phyloP scores from a whole-genome alignment of 2,113 vertebrate species.

The Synchiropus splendidus region DNA sequence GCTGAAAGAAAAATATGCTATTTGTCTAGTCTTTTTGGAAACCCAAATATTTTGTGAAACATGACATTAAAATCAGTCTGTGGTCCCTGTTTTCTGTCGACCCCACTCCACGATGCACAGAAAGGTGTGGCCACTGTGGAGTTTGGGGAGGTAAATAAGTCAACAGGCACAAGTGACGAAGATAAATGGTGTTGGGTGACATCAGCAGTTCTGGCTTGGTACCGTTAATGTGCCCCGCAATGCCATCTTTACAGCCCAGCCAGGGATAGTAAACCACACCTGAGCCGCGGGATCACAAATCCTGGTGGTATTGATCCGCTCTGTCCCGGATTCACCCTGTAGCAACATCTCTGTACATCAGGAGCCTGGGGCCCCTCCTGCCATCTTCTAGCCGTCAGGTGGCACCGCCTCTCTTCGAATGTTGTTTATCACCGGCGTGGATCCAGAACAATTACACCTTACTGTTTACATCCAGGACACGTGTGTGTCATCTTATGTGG shows the following conservation, averaged over 20 bases:
- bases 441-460: too few species aligned
- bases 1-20: too few species aligned
- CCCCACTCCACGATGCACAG: constrained; percentile 13
- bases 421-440: too few species aligned
- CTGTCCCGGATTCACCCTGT: constrained; percentile 19
- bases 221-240: constrained; percentile 12
- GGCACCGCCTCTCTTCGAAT: too few species aligned
- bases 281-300: constrained; percentile 27
- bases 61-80: too few species aligned
- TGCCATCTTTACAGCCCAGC: constrained; percentile 19
- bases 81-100: too few species aligned
- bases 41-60: too few species aligned
- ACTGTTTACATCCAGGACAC: too few species aligned
- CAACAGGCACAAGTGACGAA: constrained; percentile 24
- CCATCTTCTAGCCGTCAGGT: too few species aligned
- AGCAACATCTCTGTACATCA: too few species aligned
- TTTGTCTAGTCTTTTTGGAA: too few species aligned
- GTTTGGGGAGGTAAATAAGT: constrained; percentile 7
- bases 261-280: constrained; percentile 28
- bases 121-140: constrained; percentile 13
- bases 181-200: constrained; percentile 16
- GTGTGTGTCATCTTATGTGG: neutral
- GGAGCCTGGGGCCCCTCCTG: too few species aligned
- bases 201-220: constrained; percentile 24
- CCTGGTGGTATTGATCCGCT: constrained; percentile 25